Evolutionary conservation across 2,888 invertebrate genomes (phyloP).

Genomic region (Sarcophaga caerulescens): DNA sequence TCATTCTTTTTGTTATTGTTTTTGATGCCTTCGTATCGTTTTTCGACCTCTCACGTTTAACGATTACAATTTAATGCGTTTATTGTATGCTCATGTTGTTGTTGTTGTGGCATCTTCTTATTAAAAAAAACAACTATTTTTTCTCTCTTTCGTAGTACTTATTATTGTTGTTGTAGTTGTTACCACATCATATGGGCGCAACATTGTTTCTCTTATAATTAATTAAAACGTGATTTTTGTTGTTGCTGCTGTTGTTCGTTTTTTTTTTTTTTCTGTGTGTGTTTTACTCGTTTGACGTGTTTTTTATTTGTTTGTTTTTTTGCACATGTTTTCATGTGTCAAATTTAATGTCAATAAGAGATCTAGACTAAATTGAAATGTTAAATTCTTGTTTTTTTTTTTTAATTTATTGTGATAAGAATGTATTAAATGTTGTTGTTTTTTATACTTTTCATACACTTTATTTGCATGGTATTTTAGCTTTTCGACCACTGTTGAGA

Average conservation of each 20-base stretch:
- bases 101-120: neutral
- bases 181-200: conserved; percentile 45
- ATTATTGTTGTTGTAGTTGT: conserved; percentile 7
- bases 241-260: conserved; percentile 8
- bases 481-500: too few species aligned
- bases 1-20: neutral
- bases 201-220: conserved; percentile 60
- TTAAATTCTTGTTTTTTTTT: neutral
- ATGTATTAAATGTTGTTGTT: too few species aligned
- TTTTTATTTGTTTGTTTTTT: conserved; percentile 2
- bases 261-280: neutral
- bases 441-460: too few species aligned
- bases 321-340: conserved; percentile 20
- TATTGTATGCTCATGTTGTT: neutral
- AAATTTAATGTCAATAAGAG: conserved; percentile 48
- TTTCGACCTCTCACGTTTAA: conserved; percentile 58
- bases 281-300: neutral
- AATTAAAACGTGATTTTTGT: conserved; percentile 61
- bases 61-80: conserved; percentile 51
- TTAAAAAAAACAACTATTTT: neutral
- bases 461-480: too few species aligned
- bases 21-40: conserved; percentile 19
- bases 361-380: conserved; percentile 15
- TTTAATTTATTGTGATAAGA: neutral
- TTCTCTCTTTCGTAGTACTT: neutral